Evolutionary conservation across 2,888 invertebrate species (phyloP).

Genomic region (Papilio gigon): DNA sequence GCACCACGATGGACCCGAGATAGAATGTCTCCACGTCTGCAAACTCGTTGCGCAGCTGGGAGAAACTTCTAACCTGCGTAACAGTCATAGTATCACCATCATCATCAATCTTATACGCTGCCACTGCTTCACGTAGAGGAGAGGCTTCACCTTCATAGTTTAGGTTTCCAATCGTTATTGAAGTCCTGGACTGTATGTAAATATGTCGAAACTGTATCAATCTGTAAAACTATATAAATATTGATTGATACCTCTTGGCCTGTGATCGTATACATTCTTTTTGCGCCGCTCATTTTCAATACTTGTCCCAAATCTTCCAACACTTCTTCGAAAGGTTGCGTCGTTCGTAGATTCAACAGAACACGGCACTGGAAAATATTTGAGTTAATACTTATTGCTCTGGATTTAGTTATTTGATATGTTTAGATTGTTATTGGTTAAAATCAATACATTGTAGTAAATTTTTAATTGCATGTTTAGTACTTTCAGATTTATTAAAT

Average conservation of each 20-base stretch:
- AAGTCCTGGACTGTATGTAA: neutral
- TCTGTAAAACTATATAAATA: neutral
- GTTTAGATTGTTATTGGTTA: neutral
- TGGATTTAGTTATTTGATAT: slow-evolving; percentile 21
- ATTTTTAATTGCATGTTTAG: too few relatives aligned
- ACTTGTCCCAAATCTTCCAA: slow-evolving; percentile 96
- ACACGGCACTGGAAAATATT: slow-evolving; percentile 88
- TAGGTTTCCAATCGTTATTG: neutral
- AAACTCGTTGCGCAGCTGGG: slow-evolving; percentile 95
- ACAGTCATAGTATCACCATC: slow-evolving; percentile 5
- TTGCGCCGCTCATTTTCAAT: slow-evolving; percentile 94
- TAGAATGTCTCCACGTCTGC: slow-evolving; percentile 96
- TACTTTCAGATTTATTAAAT: neutral
- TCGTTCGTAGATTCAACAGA: slow-evolving; percentile 93
- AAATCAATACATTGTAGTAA: slow-evolving; percentile 1
- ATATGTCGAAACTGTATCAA: neutral
- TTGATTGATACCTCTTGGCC: slow-evolving; percentile 90
- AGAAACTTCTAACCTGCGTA: slow-evolving; percentile 93
- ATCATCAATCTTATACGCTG: neutral
- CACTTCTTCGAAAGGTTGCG: slow-evolving; percentile 97
- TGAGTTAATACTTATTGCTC: slow-evolving; percentile 5
- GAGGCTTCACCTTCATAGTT: too few relatives aligned
- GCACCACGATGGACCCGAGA: slow-evolving; percentile 82
- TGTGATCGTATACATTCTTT: slow-evolving; percentile 94
- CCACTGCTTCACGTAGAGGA: too few relatives aligned